These are phyloP conservation scores for Lytechinus pictus DNA, from an alignment of 35 echinoderm and acorn worm species.

Conservation along the genomic window DNA sequence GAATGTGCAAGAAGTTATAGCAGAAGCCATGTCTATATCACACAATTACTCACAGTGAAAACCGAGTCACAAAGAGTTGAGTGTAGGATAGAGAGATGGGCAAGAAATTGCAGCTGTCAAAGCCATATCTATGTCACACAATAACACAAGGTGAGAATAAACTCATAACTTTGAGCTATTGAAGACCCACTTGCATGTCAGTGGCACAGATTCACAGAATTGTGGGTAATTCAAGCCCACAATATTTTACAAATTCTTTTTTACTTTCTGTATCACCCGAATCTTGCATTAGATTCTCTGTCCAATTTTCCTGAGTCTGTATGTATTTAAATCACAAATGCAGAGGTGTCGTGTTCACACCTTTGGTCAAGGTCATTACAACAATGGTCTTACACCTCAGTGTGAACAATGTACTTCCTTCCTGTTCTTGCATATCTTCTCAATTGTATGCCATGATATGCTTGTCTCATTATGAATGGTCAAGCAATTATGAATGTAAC, in stretches of 20 bases:
- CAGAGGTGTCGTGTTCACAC: background rate
- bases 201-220: too few relatives aligned
- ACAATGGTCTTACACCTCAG: background rate
- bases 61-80: background rate
- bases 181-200: too few relatives aligned
- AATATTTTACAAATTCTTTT: too few relatives aligned
- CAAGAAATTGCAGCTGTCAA: slow-evolving; percentile 85
- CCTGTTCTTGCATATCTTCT: background rate
- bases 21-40: too few relatives aligned
- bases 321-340: background rate
- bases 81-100: too few relatives aligned
- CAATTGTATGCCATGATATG: background rate
- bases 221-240: too few relatives aligned
- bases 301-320: background rate
- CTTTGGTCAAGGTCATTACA: background rate
- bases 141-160: slow-evolving; percentile 84
- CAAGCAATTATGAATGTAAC: too few relatives aligned
- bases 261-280: background rate
- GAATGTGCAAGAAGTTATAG: too few relatives aligned
- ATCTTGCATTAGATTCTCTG: background rate
- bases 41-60: background rate
- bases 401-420: background rate
- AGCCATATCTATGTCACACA: slow-evolving; percentile 78
- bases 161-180: background rate
- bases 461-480: too few relatives aligned